These are phyloP conservation scores for Portevinia maculata DNA, from an alignment of 2,888 invertebrate genomes.

Conservation along the genomic window DNA sequence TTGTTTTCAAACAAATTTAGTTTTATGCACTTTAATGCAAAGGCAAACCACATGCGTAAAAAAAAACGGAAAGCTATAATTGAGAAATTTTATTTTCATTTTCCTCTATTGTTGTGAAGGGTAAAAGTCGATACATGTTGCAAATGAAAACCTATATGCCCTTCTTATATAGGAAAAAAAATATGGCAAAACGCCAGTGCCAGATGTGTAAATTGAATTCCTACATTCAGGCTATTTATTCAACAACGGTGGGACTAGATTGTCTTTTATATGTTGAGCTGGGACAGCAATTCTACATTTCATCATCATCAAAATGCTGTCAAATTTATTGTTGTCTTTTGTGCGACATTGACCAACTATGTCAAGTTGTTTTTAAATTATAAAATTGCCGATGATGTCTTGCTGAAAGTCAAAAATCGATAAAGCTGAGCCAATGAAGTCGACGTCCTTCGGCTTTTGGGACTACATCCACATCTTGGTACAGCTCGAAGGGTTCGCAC, in stretches of 20 bases:
- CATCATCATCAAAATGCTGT: not conserved
- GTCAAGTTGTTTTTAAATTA: not conserved
- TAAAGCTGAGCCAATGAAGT: too few species aligned
- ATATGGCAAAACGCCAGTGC: constrained; percentile 56
- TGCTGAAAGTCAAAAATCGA: too few species aligned
- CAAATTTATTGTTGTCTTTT: not conserved
- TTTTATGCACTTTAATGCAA: not conserved
- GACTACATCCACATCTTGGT: too few species aligned
- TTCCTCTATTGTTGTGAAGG: not conserved
- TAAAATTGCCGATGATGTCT: not conserved
- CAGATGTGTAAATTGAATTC: constrained; percentile 47
- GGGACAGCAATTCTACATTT: not conserved
- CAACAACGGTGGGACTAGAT: not conserved
- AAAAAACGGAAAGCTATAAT: not conserved
- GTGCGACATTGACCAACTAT: not conserved
- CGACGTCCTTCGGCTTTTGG: too few species aligned
- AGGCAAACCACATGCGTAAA: not conserved
- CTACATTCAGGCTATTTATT: constrained; percentile 26
- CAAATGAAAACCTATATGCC: constrained; percentile 39
- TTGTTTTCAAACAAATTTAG: constrained; percentile 62
- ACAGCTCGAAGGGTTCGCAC: too few species aligned
- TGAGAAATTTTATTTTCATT: not conserved
- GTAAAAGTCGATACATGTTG: constrained; percentile 56
- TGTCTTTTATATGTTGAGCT: not conserved
- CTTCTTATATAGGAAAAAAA: constrained; percentile 39